Percentiles rank a stretch among this genome's conserved stretches.
Evolutionary conservation across 2,797 vertebrate species (phyloP).

Genomic region (Tiaroga cobitis): DNA sequence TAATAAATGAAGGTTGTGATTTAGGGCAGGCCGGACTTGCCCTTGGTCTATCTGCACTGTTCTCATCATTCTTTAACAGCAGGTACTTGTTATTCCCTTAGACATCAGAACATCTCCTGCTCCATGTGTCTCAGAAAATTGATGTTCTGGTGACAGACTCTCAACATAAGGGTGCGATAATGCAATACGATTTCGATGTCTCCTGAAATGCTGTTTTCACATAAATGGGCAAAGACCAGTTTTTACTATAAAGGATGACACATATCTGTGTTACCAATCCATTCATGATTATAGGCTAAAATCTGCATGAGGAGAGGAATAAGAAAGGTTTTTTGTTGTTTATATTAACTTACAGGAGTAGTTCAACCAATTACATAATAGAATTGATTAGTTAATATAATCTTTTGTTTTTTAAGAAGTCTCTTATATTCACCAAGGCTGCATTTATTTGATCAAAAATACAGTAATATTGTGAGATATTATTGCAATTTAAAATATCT

Average conservation of each 20-base stretch:
- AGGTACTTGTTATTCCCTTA: neutral
- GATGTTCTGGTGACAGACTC: conserved; percentile 13
- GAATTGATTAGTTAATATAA: neutral
- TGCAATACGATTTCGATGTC: conserved; percentile 8
- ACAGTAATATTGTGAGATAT: neutral
- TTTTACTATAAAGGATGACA: neutral
- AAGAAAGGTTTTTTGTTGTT: neutral
- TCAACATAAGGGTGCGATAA: conserved; percentile 22
- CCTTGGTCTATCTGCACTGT: neutral
- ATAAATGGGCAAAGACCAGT: neutral
- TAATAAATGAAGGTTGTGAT: conserved; percentile 32
- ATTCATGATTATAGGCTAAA: neutral
- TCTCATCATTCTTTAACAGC: conserved; percentile 1
- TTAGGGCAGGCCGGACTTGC: conserved; percentile 1
- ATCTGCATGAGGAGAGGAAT: no score
- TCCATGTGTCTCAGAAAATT: neutral
- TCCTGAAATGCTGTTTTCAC: neutral
- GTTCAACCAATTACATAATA: neutral
- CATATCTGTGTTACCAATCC: neutral
- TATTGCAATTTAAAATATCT: neutral
- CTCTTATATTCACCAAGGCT: neutral
- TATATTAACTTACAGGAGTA: neutral
- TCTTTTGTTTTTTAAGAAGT: neutral
- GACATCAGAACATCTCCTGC: conserved; percentile 20
- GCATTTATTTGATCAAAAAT: neutral